Base-by-base conservation (phyloP, 2,888 invertebrate species). In the Geotrupes spiniger region DNA sequence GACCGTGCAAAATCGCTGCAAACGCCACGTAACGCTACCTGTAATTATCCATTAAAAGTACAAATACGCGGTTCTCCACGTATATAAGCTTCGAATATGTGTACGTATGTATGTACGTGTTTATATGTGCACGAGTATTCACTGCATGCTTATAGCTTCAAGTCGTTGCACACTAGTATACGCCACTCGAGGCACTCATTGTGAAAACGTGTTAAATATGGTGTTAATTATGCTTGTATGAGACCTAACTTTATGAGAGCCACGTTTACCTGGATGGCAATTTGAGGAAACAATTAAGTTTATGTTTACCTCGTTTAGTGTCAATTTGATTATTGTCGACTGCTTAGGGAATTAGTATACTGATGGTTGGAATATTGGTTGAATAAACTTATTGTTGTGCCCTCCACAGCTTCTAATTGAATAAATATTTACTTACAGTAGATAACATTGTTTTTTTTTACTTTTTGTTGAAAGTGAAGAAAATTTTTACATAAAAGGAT, bases 11-110 rank as follows among this genome's bases (percentile, higher is more conserved):
- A 42, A 47, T 43, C 39, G 36, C 42, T 36, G 42, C 21, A 43
- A 51, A 51, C 29, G 33, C 38, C 42, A 38, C 47, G 47, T 47
- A 42, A 50, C 54, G 56, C 57, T 56, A 58, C 58, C 59, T 52
- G 54, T 56, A 60, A 58, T 56, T 60, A 59, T 56, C 55, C 51
- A 56, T 58, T 57, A 59, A 57, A 58, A 53, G 55, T 55, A 58
- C 60, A 59, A 59, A 59, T 56, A 58, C 45, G 44, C 33, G 44
- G 38, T 47, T 48, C 27, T 28, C 28, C 21, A 9, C 39, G 26
- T 26, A 4, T 12, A 17, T 28, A 14, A 40, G 33, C 33, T 27
- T 40, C 26, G 6, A 6, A 21, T 21, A 6, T 3, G 21, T 21
- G 21, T 3, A 6, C 21, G 15, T 36, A 9, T 27, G 21, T 11